Conservation (phyloP, 2,797 vertebrate genomes). For the Masticophis lateralis region DNA sequence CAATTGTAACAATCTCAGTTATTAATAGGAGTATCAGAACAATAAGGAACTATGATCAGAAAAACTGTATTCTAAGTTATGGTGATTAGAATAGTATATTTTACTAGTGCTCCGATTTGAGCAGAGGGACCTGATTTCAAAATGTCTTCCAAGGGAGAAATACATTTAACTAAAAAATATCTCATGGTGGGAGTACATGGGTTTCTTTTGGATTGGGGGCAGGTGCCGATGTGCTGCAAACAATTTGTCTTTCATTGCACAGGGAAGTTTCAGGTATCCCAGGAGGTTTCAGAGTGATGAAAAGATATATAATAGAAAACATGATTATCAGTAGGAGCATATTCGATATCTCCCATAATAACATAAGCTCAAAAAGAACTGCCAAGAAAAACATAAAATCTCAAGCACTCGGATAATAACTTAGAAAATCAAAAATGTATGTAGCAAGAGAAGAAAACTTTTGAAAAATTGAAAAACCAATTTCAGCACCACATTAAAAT, state of each 20-base stretch:
- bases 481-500: not conserved
- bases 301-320: not conserved
- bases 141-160: not conserved
- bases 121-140: not conserved
- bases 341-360: not conserved
- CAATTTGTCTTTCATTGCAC: not conserved
- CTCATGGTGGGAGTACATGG: not conserved
- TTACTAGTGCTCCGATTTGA: not conserved
- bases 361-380: not conserved
- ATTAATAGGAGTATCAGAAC: not conserved
- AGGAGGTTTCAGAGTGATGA: not conserved
- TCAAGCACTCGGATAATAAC: not conserved
- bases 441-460: not conserved
- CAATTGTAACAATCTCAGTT: not conserved
- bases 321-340: not conserved
- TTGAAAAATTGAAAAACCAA: not conserved
- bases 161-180: not conserved
- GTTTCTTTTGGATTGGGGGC: not conserved
- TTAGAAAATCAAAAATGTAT: not conserved
- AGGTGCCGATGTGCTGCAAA: not conserved
- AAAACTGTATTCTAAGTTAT: not conserved
- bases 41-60: not conserved
- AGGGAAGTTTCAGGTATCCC: not conserved
- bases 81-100: not conserved
- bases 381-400: not conserved